Conservation (phyloP, 2,113 vertebrate species). For the Bettongia penicillata region DNA sequence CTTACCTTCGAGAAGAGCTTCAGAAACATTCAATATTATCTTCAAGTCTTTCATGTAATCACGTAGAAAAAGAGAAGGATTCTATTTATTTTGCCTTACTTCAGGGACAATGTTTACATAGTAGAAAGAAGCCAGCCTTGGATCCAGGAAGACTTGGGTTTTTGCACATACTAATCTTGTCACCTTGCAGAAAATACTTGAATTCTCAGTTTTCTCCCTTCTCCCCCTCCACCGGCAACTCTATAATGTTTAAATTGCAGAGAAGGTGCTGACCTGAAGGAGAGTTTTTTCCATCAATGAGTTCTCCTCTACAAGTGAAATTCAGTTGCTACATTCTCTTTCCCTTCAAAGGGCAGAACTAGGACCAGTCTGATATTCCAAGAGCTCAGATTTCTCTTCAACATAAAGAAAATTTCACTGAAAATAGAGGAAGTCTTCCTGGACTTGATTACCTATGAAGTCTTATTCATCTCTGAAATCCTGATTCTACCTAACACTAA, state of each 20-base stretch:
- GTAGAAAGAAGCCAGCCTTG: not conserved
- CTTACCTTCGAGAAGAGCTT: not conserved
- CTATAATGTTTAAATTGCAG: not conserved
- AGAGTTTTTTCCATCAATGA: not conserved
- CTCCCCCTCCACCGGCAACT: not conserved
- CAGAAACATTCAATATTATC: too few species aligned
- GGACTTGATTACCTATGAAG: not conserved
- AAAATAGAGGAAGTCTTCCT: not conserved
- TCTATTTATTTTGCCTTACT: not conserved
- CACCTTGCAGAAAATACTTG: not conserved
- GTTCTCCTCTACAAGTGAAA: not conserved
- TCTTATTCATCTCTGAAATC: not conserved
- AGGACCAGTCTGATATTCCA: not conserved
- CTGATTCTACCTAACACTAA: not conserved
- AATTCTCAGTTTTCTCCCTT: not conserved
- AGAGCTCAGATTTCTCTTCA: not conserved
- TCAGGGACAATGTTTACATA: not conserved
- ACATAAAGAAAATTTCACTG: not conserved
- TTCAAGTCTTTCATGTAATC: too few species aligned
- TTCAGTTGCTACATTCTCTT: not conserved
- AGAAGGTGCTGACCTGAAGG: not conserved
- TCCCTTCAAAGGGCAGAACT: not conserved
- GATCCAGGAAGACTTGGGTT: not conserved
- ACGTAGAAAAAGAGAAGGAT: not conserved
- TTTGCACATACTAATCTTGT: not conserved